phyloP scores from a whole-genome alignment of 2,113 vertebrate species.

The Osmerus mordax region DNA sequence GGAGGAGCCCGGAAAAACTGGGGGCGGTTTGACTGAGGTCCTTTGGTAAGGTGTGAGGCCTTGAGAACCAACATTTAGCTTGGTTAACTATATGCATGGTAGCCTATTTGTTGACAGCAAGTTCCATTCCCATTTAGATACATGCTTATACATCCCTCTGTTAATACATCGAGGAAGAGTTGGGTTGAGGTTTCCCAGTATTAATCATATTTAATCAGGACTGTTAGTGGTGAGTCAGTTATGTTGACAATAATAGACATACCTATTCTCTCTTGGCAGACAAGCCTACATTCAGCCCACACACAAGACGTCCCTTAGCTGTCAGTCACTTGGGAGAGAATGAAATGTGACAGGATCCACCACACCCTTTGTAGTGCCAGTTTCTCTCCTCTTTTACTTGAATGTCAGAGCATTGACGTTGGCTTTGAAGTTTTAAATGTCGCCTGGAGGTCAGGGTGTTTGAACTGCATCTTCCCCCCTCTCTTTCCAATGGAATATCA shows the following conservation, averaged over 20 bases:
- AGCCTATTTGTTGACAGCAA: no score
- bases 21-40: slow-evolving; percentile 67
- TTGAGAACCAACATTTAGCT: slow-evolving; percentile 22
- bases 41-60: slow-evolving; percentile 54
- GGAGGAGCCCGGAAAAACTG: slow-evolving; percentile 62
- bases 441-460: slow-evolving; percentile 64
- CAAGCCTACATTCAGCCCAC: no score
- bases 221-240: no score
- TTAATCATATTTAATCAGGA: no score
- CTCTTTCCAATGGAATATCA: slow-evolving; percentile 42
- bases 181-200: no score
- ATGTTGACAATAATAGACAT: neutral
- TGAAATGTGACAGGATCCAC: neutral
- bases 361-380: slow-evolving; percentile 1
- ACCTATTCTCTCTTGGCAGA: neutral
- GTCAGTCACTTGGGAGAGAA: neutral
- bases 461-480: slow-evolving; percentile 48
- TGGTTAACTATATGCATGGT: no score
- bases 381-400: slow-evolving; percentile 6
- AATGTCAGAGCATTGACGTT: slow-evolving; percentile 24
- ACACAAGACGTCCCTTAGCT: no score
- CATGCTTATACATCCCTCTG: no score
- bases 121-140: no score
- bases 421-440: slow-evolving; percentile 60
- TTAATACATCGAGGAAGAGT: no score